A percentile compares a stretch with the other conserved stretches of the same genome.
These are phyloP conservation scores for Poecilia wingei DNA, from an alignment of 2,797 vertebrate genomes.

Conservation along the genomic window DNA sequence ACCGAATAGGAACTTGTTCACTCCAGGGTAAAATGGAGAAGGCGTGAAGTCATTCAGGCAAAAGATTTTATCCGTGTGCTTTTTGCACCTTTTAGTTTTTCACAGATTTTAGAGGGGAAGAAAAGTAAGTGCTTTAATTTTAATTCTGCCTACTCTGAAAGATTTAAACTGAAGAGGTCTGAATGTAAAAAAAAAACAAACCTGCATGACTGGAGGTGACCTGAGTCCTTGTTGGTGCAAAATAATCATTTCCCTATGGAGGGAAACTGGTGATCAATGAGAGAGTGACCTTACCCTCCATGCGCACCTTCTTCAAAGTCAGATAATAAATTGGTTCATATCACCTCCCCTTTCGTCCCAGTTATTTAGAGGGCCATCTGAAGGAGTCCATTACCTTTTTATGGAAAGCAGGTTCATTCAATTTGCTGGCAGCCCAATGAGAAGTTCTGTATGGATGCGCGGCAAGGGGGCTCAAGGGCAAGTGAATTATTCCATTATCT, in stretches of 20 bases:
- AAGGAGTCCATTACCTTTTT: conserved; percentile 80
- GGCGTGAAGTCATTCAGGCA: neutral
- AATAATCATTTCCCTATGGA: conserved; percentile 63
- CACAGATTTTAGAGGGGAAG: neutral
- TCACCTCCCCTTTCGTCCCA: conserved; percentile 52
- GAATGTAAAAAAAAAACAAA: neutral
- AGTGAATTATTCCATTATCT: conserved; percentile 78
- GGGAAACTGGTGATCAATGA: conserved; percentile 68
- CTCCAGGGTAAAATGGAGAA: neutral
- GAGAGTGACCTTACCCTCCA: conserved; percentile 67
- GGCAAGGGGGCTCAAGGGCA: conserved; percentile 72
- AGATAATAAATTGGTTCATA: conserved; percentile 75
- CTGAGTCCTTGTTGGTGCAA: conserved; percentile 52
- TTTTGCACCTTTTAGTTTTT: neutral
- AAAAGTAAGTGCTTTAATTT: neutral
- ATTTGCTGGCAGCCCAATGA: conserved; percentile 68
- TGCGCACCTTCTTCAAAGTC: conserved; percentile 56
- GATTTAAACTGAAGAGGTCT: neutral
- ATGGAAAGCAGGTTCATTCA: conserved; percentile 80
- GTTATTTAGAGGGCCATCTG: conserved; percentile 79
- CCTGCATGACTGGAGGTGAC: conserved; percentile 58
- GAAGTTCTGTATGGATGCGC: conserved; percentile 61
- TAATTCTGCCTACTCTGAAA: neutral
- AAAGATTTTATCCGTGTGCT: neutral
- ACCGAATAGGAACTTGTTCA: neutral